Evolutionary conservation across 1,140 invertebrate species (phyloP), one percentile per base, ranked within the genome.

Genomic region (Musca vetustissima): DNA sequence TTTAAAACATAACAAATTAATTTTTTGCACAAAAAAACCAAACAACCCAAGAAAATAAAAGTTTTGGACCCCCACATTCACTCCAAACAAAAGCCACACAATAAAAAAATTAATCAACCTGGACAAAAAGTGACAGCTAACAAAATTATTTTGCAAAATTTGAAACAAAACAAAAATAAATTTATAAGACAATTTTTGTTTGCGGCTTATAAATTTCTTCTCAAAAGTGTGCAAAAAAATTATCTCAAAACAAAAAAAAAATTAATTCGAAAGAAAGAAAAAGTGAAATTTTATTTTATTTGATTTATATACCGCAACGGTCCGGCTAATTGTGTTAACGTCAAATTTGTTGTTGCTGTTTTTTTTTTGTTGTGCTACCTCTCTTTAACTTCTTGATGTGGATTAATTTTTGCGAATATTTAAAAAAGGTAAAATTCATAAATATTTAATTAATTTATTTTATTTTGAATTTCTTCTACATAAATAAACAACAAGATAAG

Each of bases 341-440:
- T 19, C 48, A 49, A 49, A 15, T 57, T 57, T 25, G 25, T 59
- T n/a, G n/a, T n/a, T n/a, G n/a, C n/a, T n/a, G n/a, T n/a, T n/a
- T n/a, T n/a, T n/a, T n/a, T 21, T n/a, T 36, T 11, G 19, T 21
- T 32, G 15, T 21, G 15, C 9, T 21, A 43, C 25, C 24, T 61
- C 19, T 28, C 8, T 4, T 28, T 28, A 28, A 3, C 28, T 28
- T 28, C 28, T 61, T 61, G 57, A 61, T 61, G 57, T 61, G 57
- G 57, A 61, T 61, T 61, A 61, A 61, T 36, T 61, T 43, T 36
- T 43, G 28, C 28, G 36, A 61, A 61, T 61, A 61, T 61, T 61
- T 61, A 36, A 61, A 61, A 19, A 36, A 61, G 36, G 57, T 28
- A 43, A 61, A 61, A 36, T 4, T 24, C 14, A 22, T 24, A 24